Conservation (phyloP, 2,797 vertebrate genomes). For the Sebastes oblongus region DNA sequence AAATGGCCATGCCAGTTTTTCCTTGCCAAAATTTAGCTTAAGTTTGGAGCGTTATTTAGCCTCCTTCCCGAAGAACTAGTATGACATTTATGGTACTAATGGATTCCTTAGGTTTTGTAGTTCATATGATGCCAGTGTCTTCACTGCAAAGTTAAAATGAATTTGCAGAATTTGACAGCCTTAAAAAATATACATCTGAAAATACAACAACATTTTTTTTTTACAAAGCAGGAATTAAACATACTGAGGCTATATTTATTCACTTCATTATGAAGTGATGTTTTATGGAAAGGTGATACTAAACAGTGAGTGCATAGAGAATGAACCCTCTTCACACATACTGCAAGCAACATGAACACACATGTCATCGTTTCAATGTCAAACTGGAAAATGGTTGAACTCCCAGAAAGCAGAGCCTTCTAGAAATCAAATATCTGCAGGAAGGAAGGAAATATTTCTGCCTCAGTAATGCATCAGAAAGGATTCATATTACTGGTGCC, state of each 20-base stretch:
- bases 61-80: rapidly evolving
- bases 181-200: neutral
- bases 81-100: too few species aligned
- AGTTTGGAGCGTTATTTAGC: too few species aligned
- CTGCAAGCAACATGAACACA: neutral
- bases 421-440: neutral
- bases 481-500: neutral
- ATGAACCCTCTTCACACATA: neutral
- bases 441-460: neutral
- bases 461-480: neutral
- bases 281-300: neutral
- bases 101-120: too few species aligned
- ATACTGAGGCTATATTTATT: neutral
- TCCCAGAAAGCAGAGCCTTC: neutral
- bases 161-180: neutral
- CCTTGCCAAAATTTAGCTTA: too few species aligned
- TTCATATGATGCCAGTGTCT: too few species aligned
- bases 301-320: neutral
- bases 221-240: neutral
- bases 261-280: neutral
- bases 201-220: neutral
- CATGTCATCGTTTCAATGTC: neutral
- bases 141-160: neutral
- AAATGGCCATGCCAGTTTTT: too few species aligned
- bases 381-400: neutral